Percentiles rank a stretch among this genome's conserved stretches.
Conservation (phyloP, 1,140 invertebrate genomes). For the Colletes gigas region DNA sequence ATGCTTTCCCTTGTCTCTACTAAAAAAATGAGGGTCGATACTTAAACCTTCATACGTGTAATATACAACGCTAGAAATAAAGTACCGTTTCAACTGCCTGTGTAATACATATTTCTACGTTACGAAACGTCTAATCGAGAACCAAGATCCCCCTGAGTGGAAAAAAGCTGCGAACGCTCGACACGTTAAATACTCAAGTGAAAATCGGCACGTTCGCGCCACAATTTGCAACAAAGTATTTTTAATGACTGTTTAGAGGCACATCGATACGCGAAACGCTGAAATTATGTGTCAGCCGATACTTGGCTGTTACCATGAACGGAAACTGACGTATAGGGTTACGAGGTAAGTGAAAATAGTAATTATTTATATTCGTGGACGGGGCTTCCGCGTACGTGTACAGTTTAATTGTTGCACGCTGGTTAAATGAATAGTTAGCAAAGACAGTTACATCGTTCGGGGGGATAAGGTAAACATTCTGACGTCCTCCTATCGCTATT, state of each 20-base stretch:
- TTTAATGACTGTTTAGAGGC: constrained; percentile 35
- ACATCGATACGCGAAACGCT: not conserved
- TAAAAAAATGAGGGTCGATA: too few relatives aligned
- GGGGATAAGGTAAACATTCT: constrained; percentile 60
- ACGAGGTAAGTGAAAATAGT: constrained; percentile 43
- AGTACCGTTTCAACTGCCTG: too few relatives aligned
- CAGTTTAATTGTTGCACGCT: constrained; percentile 55
- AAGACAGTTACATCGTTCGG: constrained; percentile 21
- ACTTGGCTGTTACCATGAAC: constrained; percentile 44
- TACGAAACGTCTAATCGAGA: too few relatives aligned
- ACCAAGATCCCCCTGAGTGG: too few relatives aligned
- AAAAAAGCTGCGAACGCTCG: not conserved
- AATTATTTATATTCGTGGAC: constrained; percentile 58
- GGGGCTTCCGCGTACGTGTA: not conserved
- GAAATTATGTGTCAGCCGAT: constrained; percentile 41
- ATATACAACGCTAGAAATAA: too few relatives aligned
- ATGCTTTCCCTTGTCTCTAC: too few relatives aligned
- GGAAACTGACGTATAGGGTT: not conserved
- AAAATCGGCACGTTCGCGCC: constrained; percentile 9
- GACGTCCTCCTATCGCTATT: constrained; percentile 56
- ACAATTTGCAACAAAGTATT: constrained; percentile 46
- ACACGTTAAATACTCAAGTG: not conserved
- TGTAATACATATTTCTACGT: too few relatives aligned
- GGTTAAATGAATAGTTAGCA: constrained; percentile 41
- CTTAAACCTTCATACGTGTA: too few relatives aligned